These are phyloP conservation scores for Phaenicophaeus curvirostris DNA, from an alignment of 2,797 vertebrate species.

Conservation along the genomic window DNA sequence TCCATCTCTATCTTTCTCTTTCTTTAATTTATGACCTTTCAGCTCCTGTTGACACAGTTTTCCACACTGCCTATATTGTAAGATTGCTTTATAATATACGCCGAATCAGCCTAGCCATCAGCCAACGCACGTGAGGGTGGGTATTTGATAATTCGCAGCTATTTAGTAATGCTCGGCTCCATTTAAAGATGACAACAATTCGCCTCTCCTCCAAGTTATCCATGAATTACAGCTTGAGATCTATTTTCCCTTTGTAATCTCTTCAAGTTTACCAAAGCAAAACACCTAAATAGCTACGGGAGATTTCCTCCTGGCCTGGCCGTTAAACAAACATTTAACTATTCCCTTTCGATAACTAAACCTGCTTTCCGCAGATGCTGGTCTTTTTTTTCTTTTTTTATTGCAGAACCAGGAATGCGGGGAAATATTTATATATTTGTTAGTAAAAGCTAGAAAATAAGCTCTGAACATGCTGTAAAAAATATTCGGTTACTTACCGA, in stretches of 20 bases:
- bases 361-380: conserved; percentile 51
- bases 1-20: not conserved
- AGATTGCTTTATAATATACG: not conserved
- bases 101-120: not conserved
- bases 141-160: not conserved
- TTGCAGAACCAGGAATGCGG: conserved; percentile 53
- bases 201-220: not conserved
- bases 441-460: conserved; percentile 74
- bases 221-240: conserved; percentile 24
- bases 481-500: conserved; percentile 79
- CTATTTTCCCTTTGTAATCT: conserved; percentile 20
- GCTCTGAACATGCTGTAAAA: conserved; percentile 73
- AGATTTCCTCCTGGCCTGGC: conserved; percentile 53
- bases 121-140: not conserved
- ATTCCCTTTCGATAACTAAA: conserved; percentile 70
- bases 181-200: not conserved
- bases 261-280: conserved; percentile 34
- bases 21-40: conserved; percentile 42
- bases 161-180: not conserved
- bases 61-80: conserved; percentile 15
- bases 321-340: conserved; percentile 67
- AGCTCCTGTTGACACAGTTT: conserved; percentile 54
- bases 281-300: conserved; percentile 57
- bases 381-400: not conserved
- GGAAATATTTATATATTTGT: conserved; percentile 70